Base-by-base conservation (phyloP, 2,888 invertebrate genomes). In the Orthosia gracilis region DNA sequence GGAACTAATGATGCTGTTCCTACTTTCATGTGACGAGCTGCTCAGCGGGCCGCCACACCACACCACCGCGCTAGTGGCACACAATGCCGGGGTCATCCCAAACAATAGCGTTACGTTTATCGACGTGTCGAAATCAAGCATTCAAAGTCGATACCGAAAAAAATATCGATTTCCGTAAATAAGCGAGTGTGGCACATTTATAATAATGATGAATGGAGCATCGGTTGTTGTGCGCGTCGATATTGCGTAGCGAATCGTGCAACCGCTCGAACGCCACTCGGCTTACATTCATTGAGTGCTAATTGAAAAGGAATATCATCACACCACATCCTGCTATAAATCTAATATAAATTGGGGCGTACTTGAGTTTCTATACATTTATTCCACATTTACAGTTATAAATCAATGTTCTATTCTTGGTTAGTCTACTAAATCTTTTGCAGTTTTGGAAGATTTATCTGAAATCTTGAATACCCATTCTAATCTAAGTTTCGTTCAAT, bases 141-240 rank as follows among this genome's bases (percentile, higher is more conserved):
- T 96, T 95, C 94, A 95, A 93, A 92, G 91, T 92, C 94, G 93
- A 94, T 93, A 94, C 94, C 94, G 94, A 96, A 96, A 96, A 96
- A 96, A 96, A 96, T 95, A 96, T 96, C 96, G 96, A 96, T 96
- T 96, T 96, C 96, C 96, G 96, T 96, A 96, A 96, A 96, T 96
- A 96, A 96, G 96, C 92, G 96, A 96, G 95, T 96, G 96, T 94
- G 91, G 94, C 95, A 95, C 96, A 96, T 96, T 96, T 95, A 96
- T 96, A 96, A 96, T 96, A 96, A 95, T 96, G 96, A 96, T 96
- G 96, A 96, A 96, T 96, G 95, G 95, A 90, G 90, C 92, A 93
- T 94, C 94, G 94, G 93, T 86, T 92, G 94, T 92, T 93, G 92
- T 90, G 89, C 91, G 90, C 89, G 91, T 93, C 95, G 94, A 94